Evolutionary conservation across 2,113 vertebrate genomes (phyloP).

Genomic region (Regulus satrapa): DNA sequence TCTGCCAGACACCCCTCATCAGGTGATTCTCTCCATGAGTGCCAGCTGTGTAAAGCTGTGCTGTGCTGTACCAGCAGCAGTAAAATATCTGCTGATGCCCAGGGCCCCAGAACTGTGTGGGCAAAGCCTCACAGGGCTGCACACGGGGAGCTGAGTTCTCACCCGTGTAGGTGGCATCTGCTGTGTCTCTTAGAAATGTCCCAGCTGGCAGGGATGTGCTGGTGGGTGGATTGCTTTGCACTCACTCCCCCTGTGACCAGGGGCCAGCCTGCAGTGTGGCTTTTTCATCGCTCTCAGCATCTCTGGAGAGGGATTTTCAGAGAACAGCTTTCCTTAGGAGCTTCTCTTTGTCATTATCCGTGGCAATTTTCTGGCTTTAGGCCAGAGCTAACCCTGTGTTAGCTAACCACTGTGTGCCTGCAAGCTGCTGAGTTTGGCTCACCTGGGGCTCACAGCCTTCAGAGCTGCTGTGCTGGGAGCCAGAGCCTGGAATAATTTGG

Average conservation of each 20-base stretch:
- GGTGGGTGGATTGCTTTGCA: background rate
- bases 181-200: background rate
- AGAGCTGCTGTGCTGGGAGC: background rate
- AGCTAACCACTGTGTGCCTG: background rate
- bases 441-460: background rate
- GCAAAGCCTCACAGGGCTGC: background rate
- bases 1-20: background rate
- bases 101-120: background rate
- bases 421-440: background rate
- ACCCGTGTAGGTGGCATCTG: background rate
- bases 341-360: background rate
- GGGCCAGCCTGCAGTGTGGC: slow-evolving; percentile 57
- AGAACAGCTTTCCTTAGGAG: background rate
- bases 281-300: slow-evolving; percentile 48
- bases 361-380: background rate
- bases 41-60: background rate
- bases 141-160: background rate
- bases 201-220: background rate
- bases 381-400: background rate
- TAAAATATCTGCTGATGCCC: background rate
- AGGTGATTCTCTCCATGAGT: background rate
- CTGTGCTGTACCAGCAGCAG: background rate
- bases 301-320: background rate
- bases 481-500: background rate
- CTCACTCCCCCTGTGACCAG: background rate